A percentile compares a stretch with the other conserved stretches of the same genome.
Evolutionary conservation across 2,797 vertebrate genomes (phyloP).

Genomic region (Euthynnus affinis): DNA sequence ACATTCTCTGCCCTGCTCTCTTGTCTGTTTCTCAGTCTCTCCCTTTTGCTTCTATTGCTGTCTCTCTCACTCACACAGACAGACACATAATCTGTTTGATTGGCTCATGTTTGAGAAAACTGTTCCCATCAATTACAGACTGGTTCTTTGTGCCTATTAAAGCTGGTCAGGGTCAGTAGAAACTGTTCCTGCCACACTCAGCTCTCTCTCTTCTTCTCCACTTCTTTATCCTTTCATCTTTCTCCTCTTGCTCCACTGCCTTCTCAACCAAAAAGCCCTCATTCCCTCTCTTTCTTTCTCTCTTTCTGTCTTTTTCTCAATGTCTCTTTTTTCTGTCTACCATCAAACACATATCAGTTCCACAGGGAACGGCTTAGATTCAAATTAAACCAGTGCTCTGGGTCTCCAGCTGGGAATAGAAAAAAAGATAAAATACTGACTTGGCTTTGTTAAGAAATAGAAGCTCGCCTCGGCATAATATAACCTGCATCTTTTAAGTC

Average conservation of each 20-base stretch:
- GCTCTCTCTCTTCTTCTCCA: conserved; percentile 42
- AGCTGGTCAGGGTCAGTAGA: conserved; percentile 60
- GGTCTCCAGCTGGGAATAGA: conserved; percentile 76
- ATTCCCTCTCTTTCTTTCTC: conserved; percentile 20
- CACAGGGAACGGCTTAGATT: conserved; percentile 74
- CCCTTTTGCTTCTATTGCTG: neutral
- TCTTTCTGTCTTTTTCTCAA: conserved; percentile 29
- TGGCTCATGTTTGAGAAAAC: conserved; percentile 59
- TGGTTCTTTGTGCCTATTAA: conserved; percentile 65
- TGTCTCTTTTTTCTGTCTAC: conserved; percentile 68
- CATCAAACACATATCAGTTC: conserved; percentile 78
- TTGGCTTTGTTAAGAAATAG: conserved; percentile 81
- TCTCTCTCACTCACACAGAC: conserved; percentile 4
- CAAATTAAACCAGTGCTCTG: conserved; percentile 78
- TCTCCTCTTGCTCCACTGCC: conserved; percentile 41
- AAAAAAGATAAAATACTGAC: conserved; percentile 71
- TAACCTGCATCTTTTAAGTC: conserved; percentile 76
- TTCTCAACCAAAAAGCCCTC: conserved; percentile 52
- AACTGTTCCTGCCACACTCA: conserved; percentile 55
- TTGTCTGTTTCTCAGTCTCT: neutral
- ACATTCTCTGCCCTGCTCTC: neutral
- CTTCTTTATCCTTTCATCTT: conserved; percentile 68
- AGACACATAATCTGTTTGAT: conserved; percentile 44
- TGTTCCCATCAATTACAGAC: conserved; percentile 57
- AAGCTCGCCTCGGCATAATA: conserved; percentile 74